Evolutionary conservation across 2,113 vertebrate species (phyloP), one percentile per base, ranked within the genome.

Genomic region (Tachysurus fulvidraco): DNA sequence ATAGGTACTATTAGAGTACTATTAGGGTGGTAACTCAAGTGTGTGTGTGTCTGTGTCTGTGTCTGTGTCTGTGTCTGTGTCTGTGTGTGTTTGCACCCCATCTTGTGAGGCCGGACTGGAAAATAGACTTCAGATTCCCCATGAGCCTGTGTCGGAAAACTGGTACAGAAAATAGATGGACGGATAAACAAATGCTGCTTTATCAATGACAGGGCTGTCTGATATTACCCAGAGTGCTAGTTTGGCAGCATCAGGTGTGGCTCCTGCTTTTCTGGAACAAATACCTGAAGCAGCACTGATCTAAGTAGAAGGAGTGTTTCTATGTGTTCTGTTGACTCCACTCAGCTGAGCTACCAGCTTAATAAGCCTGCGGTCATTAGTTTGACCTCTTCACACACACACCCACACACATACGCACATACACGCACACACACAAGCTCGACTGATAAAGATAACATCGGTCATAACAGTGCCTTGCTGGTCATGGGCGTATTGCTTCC

Each of bases 401-500:
- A 21, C 19, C 28, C 46, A 55, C 52, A 73, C 36, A 79, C 65
- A 9, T 84, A 84, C 36, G 30, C 14, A 30, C 65, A 67, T 19
- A 23, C 17, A 36, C 30, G 44, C 57, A 77, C 46, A 82, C 67
- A 14, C 41, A 81, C 84, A 83, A 87, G 67, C 84, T 91, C 65
- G 81, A 85, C 23, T 73, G 28, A 64, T 74, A 84, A 81, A 76
- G 67, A 89, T 87, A 82, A 77, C 30, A 89, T 82, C 83, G 89
- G 89, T 88, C 85, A 86, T 85, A 85, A 86, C 83, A 88, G 79
- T 85, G 69, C 59, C 82, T 86, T 90, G 85, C 88, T 88, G 71
- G 28, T 67, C 67, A 21, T 83, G 55, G 82, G 50, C 83, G 36
- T 92, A 91, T 92, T 93, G 90, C 91, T 94, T 91, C 46, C 78